A percentile compares a stretch with the other conserved stretches of the same genome.
Conservation (phyloP, 2,797 vertebrate genomes). For the Clarias pachynema region DNA sequence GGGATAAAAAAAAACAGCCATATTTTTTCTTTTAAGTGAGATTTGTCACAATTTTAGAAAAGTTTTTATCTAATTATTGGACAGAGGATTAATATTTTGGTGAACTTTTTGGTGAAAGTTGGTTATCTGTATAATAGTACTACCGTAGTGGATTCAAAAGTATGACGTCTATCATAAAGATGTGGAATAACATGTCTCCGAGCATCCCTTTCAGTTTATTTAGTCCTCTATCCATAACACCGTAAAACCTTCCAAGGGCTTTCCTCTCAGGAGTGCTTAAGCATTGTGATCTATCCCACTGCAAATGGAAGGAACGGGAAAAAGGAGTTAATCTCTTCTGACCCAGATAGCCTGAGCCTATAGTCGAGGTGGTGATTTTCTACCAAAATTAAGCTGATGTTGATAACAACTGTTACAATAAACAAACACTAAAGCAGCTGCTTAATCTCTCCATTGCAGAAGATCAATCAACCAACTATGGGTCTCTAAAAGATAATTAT, state of each 20-base stretch:
- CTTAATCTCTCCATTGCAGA: background rate
- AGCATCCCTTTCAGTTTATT: conserved; percentile 17
- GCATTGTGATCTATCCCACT: background rate
- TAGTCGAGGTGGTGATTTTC: background rate
- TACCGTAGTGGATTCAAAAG: conserved; percentile 11
- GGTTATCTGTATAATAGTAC: conserved; percentile 38
- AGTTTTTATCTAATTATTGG: conserved; percentile 61
- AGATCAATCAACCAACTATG: background rate
- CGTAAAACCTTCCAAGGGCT: conserved; percentile 8
- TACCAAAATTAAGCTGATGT: background rate
- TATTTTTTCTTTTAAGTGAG: conserved; percentile 45
- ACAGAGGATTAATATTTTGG: conserved; percentile 54
- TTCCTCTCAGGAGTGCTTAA: background rate
- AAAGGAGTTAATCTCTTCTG: background rate
- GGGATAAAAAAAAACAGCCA: background rate
- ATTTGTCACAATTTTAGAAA: conserved; percentile 45
- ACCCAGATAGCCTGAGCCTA: background rate
- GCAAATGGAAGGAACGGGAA: background rate
- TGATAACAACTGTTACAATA: background rate
- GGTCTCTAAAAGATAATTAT: no score
- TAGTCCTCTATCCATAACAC: conserved; percentile 17
- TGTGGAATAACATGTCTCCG: conserved; percentile 34
- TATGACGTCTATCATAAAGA: background rate
- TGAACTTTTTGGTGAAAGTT: conserved; percentile 27
- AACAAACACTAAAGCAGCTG: background rate